A percentile compares a stretch with the other conserved stretches of the same genome.
phyloP scores from a whole-genome alignment of 1,140 invertebrate genomes.

The Lethrus apterus region DNA sequence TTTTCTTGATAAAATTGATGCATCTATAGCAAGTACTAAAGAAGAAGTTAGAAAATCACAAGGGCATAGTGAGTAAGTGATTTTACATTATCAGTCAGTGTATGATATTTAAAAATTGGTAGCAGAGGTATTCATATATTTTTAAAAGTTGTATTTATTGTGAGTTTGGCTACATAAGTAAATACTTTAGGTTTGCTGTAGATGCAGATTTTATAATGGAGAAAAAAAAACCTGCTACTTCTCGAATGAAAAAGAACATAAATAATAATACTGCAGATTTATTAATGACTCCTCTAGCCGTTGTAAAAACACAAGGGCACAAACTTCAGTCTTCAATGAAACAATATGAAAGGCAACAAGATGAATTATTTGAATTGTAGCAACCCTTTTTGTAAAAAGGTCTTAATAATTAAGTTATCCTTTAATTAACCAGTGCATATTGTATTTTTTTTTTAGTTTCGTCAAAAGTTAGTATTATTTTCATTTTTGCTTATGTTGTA shows the following conservation, averaged over 20 bases:
- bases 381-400: no score
- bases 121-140: no score
- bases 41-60: constrained; percentile 76
- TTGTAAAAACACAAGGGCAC: constrained; percentile 69
- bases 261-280: constrained; percentile 32
- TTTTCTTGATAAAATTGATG: constrained; percentile 81
- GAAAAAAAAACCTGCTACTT: constrained; percentile 35
- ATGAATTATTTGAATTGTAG: constrained; percentile 88
- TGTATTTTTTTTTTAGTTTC: no score
- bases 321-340: constrained; percentile 70
- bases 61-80: constrained; percentile 70
- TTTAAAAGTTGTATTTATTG: no score
- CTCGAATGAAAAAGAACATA: constrained; percentile 36
- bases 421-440: no score
- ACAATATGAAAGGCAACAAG: constrained; percentile 73
- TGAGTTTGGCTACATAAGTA: no score
- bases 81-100: constrained; percentile 2
- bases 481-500: no score
- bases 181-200: constrained; percentile 27
- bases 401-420: no score
- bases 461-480: no score
- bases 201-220: constrained; percentile 30
- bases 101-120: no score
- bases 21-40: constrained; percentile 74
- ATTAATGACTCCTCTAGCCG: constrained; percentile 47